Base-by-base conservation (phyloP, 2,888 invertebrate species). In the Serripes groenlandicus region DNA sequence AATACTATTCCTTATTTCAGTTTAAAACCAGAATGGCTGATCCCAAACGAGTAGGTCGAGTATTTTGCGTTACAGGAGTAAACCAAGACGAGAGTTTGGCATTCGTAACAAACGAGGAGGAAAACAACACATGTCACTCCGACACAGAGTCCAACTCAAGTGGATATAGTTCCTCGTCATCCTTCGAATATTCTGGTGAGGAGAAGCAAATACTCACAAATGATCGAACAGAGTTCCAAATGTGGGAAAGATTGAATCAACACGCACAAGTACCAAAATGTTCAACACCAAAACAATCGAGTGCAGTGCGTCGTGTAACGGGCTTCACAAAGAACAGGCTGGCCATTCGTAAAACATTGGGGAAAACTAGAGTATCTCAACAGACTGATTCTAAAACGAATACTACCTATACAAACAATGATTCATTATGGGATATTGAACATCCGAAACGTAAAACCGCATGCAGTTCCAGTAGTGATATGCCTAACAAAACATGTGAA, bases 141-240 rank as follows among this genome's bases (percentile, higher is more conserved):
- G 86, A 86, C 66, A 81, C 58, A 4, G 86, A 86, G 26, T 83
- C 81, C 7, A 82, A 78, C 52, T 74, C 82, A 49, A 83, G 83
- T 28, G 86, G 86, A n/a, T 86, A 83, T 35, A 26, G 83, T n/a
- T 86, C 86, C 4, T 78, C 86, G n/a, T 86, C 86, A 49, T 86
- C 86, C 28, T 78, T 86, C 49, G 86, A 86, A 37, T 83, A 83
- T 9, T 74, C 83, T 2, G 79, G 83, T 60, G 86, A 86, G 32
- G 83, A 86, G 42, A 86, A 70, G 52, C 75, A 81, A 60, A 71
- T 86, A 49, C 54, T 76, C 18, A 71, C 73, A 23, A 86, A 83
- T 42, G 86, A 81, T 28, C 76, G 79, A 58, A 86, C 83, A 49
- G 83, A 83, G 18, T 83, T 83, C 64, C 66, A 76, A 42, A 73